Base-by-base conservation (phyloP, 2,113 vertebrate genomes). In the Lophius piscatorius region DNA sequence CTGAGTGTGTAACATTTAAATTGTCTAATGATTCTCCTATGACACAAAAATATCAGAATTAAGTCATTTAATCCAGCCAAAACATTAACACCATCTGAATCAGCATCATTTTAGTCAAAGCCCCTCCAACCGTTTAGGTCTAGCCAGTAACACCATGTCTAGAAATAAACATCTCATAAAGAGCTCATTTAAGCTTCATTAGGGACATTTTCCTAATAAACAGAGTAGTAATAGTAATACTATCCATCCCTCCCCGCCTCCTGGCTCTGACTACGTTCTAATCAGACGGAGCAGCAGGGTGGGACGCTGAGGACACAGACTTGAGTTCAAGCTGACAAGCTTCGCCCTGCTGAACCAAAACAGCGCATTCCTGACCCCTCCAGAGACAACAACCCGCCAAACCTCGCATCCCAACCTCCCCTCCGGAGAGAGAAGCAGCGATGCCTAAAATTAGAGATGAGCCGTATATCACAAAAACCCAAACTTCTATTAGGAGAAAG, bases 361-460 rank as follows among this genome's bases (percentile, higher is more conserved):
- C 36, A 60, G 26, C 64, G 42, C 28, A 59, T 70, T 63, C 45
- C 56, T 51, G 40, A 50, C 41, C 61, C 51, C 39, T 66, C 57
- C 26, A 40, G 59, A 18, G 9, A 17, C n/a, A 47, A 63, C 17
- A 56, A 4, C 71, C 5, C 5, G 1, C 24, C 50, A 39, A 48
- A 39, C 42, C 49, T 23, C 24, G 36, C 42, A 45, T 13, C 42
- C 64, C 48, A 69, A 49, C 44, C n/a, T n/a, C 57, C 44, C 2
- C 28, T 49, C 28, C 38, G 45, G 33, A 62, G 18, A 39, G 52
- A 17, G 5, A n/a, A 41, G 20, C 12, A 28, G 62, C 5, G 39
- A 26, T 8, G 1, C 46, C 46, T 40, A 50, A 24, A 10, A 63
- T 49, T 6, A 34, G 39, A 70, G 61, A 42, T 58, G 20, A 60